A percentile compares a stretch with the other conserved stretches of the same genome.
phyloP scores from a whole-genome alignment of 2,113 vertebrate species.

The Rhinichthys klamathensis region DNA sequence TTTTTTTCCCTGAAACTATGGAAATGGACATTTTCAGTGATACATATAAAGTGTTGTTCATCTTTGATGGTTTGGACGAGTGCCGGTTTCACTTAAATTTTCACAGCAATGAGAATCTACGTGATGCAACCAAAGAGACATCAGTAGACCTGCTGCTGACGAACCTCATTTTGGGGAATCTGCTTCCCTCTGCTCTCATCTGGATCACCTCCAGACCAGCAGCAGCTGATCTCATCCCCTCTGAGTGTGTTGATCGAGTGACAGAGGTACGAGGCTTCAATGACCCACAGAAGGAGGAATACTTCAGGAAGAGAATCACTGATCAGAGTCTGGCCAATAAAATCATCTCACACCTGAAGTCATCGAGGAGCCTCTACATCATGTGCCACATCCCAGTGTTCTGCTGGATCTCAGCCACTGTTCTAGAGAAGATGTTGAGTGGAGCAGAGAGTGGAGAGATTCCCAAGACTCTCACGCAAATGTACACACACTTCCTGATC shows the following conservation, averaged over 20 bases:
- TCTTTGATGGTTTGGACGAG: constrained; percentile 35
- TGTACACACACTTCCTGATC: constrained; percentile 34
- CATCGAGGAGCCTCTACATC: constrained; percentile 12
- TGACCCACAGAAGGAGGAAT: constrained; percentile 27
- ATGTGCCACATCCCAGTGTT: constrained; percentile 38
- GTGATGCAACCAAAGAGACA: background rate
- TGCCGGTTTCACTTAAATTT: background rate
- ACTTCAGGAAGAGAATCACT: constrained; percentile 16
- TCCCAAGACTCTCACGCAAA: constrained; percentile 1
- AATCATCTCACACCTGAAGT: constrained; percentile 20
- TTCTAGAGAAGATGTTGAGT: background rate
- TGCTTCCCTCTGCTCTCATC: constrained; percentile 31
- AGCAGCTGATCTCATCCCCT: background rate
- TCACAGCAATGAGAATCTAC: no score
- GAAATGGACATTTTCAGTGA: no score
- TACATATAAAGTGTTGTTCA: background rate
- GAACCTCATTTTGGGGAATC: constrained; percentile 2
- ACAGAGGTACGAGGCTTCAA: constrained; percentile 17
- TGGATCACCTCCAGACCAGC: constrained; percentile 37
- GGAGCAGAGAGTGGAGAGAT: background rate
- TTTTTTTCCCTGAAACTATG: no score
- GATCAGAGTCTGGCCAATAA: background rate
- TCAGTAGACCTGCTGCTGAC: constrained; percentile 9
- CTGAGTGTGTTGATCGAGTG: background rate
- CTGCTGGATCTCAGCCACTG: constrained; percentile 36